Conservation (phyloP, 2,888 invertebrate species). For the Morinoia aosen region DNA sequence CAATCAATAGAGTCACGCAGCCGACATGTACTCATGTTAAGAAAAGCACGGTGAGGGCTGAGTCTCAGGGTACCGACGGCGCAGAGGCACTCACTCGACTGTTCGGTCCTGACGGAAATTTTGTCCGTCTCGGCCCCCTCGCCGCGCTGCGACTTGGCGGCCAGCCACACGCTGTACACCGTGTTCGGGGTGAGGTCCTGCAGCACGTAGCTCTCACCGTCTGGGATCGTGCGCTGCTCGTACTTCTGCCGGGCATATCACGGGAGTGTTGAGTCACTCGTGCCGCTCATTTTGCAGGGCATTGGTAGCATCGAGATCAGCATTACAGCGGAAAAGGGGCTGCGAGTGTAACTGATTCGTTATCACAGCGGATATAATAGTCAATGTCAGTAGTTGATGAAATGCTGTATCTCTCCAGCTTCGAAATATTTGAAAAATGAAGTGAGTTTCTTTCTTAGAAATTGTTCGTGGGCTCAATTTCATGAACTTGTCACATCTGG, state of each 20-base stretch:
- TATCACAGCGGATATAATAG: not conserved
- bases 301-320: not conserved
- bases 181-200: constrained; percentile 95
- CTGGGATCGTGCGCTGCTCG: constrained; percentile 76
- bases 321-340: not conserved
- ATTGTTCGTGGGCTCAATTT: not conserved
- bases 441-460: no score
- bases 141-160: constrained; percentile 91
- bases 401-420: not conserved
- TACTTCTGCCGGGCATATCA: constrained; percentile 54
- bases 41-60: not conserved
- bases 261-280: constrained; percentile 71
- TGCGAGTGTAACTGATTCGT: not conserved
- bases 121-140: constrained; percentile 96
- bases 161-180: constrained; percentile 95
- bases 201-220: constrained; percentile 87
- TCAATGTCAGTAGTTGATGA: not conserved
- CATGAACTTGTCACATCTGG: not conserved
- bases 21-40: no score
- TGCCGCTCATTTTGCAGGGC: not conserved
- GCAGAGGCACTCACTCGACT: constrained; percentile 88
- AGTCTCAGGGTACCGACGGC: not conserved
- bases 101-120: constrained; percentile 93
- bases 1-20: no score
- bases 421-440: not conserved